A percentile compares a stretch with the other conserved stretches of the same genome.
Conservation (phyloP, 2,797 vertebrate species). For the Oreochromis mossambicus region DNA sequence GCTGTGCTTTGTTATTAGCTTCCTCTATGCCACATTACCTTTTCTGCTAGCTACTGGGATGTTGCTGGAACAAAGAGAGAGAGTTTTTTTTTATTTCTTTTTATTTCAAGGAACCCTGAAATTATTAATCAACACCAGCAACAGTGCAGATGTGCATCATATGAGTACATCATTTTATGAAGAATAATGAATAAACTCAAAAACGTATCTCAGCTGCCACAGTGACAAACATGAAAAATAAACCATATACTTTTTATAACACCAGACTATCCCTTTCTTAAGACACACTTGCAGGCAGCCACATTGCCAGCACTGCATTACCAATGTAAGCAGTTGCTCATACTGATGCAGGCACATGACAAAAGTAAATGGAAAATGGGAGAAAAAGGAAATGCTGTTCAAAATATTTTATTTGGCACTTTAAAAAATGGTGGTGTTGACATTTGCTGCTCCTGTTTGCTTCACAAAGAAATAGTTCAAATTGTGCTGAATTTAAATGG, state of each 20-base stretch:
- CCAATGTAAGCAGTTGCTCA: conserved; percentile 2
- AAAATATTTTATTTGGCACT: conserved; percentile 1
- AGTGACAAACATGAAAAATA: neutral
- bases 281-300: neutral
- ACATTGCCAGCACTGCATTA: conserved; percentile 4
- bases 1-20: neutral
- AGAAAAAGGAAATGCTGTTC: neutral
- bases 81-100: neutral
- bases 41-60: neutral
- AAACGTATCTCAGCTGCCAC: neutral
- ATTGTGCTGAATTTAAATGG: neutral
- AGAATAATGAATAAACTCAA: neutral
- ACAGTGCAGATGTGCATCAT: neutral
- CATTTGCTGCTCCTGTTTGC: neutral
- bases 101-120: neutral
- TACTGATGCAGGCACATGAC: neutral
- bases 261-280: neutral
- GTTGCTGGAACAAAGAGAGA: neutral
- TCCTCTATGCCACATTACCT: neutral
- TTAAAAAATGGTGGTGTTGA: neutral
- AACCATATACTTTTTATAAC: neutral
- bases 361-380: neutral
- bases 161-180: neutral
- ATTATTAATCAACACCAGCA: neutral
- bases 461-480: neutral